Base-by-base conservation (phyloP, 2,113 vertebrate species). In the Xyrauchen texanus region DNA sequence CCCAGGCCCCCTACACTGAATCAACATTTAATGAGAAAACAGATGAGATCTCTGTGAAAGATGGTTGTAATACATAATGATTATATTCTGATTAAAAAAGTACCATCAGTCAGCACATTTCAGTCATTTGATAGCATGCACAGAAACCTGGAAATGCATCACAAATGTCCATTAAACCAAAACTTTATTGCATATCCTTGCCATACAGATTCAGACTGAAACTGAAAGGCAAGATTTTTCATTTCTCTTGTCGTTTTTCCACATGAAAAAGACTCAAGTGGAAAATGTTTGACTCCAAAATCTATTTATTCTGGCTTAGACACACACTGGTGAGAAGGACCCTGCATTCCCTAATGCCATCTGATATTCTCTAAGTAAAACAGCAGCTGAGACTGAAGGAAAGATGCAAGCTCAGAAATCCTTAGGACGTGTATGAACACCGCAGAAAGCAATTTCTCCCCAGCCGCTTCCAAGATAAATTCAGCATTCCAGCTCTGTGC, bases 361-460 rank as follows among this genome's bases (percentile, higher is more conserved):
- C 75, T 79, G 88, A 91, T 89, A 83, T 64, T 82, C 10, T 52
- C 13, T 89, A 88, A 93, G 84, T 73, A 57, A 78, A 91, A 79
- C 63, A 89, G 82, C 90, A 91, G 89, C 86, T 86, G 87, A 88
- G 84, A 74, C 16, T 63, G 34, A 60, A 45, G 12, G n/a, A 13
- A 8, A 47, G 44, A 4, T 11, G 67, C 62, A 75, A 52, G n/a
- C 52, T 66, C 62, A 62, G 34, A 69, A 69, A 68, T 64, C 53
- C 77, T 81, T 62, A 81, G 53, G 55, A 44, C 52, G 45, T 60
- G 69, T 15, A 68, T 57, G 8, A 82, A 72, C 47, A 66, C 62
- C 58, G 13, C 53, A 52, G 45, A 62, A 13, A 49, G 12, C 71
- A 52, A 69, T 47, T 8, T 71, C 68, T 72, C 47, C 12, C 67